phyloP scores from a whole-genome alignment of 2,797 vertebrate genomes.

The Sebastes cheni region DNA sequence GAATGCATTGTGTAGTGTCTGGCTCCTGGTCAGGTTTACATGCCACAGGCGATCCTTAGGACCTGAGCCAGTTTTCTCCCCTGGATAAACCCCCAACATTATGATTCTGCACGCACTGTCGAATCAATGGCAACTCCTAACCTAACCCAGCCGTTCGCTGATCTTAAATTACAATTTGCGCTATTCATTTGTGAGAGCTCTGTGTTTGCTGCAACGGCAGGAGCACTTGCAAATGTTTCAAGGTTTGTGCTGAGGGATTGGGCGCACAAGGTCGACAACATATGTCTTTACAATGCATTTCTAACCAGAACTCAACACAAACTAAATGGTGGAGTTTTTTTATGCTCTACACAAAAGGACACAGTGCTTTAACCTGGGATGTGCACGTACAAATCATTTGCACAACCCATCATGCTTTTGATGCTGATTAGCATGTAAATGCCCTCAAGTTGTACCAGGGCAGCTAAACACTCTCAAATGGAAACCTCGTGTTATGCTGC shows the following conservation, averaged over 20 bases:
- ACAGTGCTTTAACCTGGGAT: conserved; percentile 18
- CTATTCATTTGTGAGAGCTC: conserved; percentile 5
- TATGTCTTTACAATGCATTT: neutral
- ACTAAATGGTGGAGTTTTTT: neutral
- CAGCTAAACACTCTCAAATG: conserved; percentile 58
- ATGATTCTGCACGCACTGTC: conserved; percentile 40
- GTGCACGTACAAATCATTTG: conserved; percentile 46
- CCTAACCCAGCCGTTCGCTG: conserved; percentile 1
- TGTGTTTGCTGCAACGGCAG: conserved; percentile 8
- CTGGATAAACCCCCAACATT: conserved; percentile 30
- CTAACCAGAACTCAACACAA: neutral
- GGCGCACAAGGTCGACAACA: neutral
- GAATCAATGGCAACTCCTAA: conserved; percentile 35
- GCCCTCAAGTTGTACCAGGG: conserved; percentile 41
- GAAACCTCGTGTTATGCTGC: conserved; percentile 66
- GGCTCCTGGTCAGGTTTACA: conserved; percentile 27
- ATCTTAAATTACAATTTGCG: conserved; percentile 46
- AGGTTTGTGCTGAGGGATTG: conserved; percentile 6
- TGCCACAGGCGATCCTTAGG: conserved; percentile 26
- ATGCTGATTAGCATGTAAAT: conserved; percentile 67
- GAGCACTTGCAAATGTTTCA: neutral
- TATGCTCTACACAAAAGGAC: neutral
- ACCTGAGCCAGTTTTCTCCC: conserved; percentile 25
- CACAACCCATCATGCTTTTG: conserved; percentile 57
- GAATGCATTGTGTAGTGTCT: conserved; percentile 29